phyloP scores from a whole-genome alignment of 2,113 vertebrate genomes.

The Pipra filicauda region DNA sequence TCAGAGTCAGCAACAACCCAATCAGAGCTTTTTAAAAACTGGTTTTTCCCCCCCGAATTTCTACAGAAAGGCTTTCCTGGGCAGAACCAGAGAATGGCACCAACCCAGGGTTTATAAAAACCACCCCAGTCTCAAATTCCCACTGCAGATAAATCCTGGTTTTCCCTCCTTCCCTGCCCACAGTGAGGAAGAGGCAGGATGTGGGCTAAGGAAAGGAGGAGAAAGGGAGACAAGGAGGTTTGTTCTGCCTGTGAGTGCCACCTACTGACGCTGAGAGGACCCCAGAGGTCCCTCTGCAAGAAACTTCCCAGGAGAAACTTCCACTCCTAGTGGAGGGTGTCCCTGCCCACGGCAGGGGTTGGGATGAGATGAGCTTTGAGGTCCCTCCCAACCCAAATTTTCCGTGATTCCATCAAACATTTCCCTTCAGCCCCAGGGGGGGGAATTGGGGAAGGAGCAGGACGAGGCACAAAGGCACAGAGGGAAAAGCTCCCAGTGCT shows the following conservation, averaged over 20 bases:
- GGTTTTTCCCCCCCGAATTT: neutral
- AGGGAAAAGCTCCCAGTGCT: neutral
- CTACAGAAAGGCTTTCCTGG: neutral
- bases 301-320: neutral
- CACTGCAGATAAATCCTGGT: neutral
- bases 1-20: neutral
- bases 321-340: neutral
- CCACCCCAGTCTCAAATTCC: neutral
- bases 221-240: neutral
- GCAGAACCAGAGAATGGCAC: neutral
- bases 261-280: conserved; percentile 28
- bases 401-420: neutral
- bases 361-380: neutral
- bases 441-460: neutral
- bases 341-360: neutral
- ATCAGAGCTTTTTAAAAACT: rapidly evolving
- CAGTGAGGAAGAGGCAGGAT: rapidly evolving
- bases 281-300: neutral
- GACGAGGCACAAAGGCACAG: neutral
- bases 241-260: conserved; percentile 37
- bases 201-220: neutral
- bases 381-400: neutral
- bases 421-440: neutral
- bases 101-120: rapidly evolving
- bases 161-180: neutral